Conservation (phyloP, 2,888 invertebrate species). For the Spatulosminthurus flaviceps region DNA sequence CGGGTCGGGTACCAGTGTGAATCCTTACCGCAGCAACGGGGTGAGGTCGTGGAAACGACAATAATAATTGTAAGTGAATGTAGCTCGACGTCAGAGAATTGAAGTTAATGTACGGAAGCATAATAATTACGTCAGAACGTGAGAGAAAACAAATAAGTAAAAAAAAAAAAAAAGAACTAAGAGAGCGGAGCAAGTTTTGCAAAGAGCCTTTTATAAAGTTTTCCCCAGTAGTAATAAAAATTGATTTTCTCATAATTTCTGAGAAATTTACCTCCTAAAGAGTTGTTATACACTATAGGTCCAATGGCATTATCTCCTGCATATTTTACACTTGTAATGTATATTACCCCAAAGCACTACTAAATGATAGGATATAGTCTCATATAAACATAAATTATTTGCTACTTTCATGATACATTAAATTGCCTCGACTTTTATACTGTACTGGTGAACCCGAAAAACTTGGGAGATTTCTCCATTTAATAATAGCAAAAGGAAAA, state of each 20-base stretch:
- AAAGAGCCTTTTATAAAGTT: background rate
- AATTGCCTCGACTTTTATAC: background rate
- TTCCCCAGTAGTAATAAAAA: constrained; percentile 40
- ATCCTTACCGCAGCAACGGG: no score
- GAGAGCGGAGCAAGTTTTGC: background rate
- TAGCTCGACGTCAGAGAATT: no score
- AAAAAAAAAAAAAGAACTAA: no score
- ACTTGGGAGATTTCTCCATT: no score
- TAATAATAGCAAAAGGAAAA: no score
- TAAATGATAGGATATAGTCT: background rate
- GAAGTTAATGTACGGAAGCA: no score
- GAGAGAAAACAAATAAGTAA: no score
- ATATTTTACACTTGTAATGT: background rate
- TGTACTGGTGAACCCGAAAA: no score
- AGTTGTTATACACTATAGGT: background rate
- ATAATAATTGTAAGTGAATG: no score
- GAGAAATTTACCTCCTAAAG: constrained; percentile 36
- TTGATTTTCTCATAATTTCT: constrained; percentile 39
- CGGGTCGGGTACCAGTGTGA: no score
- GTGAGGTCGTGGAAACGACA: no score
- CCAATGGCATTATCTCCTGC: constrained; percentile 13
- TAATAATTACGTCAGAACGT: no score
- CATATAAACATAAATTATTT: constrained; percentile 9
- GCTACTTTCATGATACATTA: constrained; percentile 16
- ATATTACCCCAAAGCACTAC: background rate